Conservation (phyloP, 2,888 invertebrate genomes). For the Horisme vitalbata region DNA sequence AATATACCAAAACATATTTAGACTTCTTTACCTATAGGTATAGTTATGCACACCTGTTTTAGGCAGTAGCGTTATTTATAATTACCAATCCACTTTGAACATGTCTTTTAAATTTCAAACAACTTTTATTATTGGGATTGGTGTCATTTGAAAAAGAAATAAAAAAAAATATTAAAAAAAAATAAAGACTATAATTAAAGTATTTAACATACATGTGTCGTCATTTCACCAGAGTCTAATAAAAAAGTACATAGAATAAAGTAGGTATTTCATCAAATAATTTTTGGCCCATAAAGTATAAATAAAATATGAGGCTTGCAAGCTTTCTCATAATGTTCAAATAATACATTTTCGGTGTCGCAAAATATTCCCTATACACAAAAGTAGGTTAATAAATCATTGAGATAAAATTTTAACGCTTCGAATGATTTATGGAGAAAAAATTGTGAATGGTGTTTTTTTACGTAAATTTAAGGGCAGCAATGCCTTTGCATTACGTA, state of each 20-base stretch:
- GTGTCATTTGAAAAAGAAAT: too few relatives aligned
- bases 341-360: constrained; percentile 44
- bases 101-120: too few relatives aligned
- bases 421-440: constrained; percentile 55
- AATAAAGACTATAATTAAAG: too few relatives aligned
- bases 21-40: too few relatives aligned
- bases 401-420: constrained; percentile 61
- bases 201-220: constrained; percentile 81
- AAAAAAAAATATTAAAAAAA: too few relatives aligned
- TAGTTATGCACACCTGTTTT: too few relatives aligned
- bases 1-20: too few relatives aligned
- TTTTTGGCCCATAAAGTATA: constrained; percentile 76
- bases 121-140: too few relatives aligned
- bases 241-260: constrained; percentile 81
- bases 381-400: constrained; percentile 63
- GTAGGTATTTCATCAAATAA: constrained; percentile 76
- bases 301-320: constrained; percentile 71
- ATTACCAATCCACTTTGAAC: too few relatives aligned
- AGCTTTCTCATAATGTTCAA: constrained; percentile 32
- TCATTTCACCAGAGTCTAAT: constrained; percentile 75
- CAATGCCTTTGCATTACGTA: constrained; percentile 14
- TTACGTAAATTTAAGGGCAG: constrained; percentile 32
- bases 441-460: constrained; percentile 43
- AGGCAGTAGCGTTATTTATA: too few relatives aligned
- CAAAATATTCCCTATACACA: constrained; percentile 59